Percentiles rank a stretch among this genome's conserved stretches.
Conservation (phyloP, 2,113 vertebrate species). For the Triplophysa siluroides region DNA sequence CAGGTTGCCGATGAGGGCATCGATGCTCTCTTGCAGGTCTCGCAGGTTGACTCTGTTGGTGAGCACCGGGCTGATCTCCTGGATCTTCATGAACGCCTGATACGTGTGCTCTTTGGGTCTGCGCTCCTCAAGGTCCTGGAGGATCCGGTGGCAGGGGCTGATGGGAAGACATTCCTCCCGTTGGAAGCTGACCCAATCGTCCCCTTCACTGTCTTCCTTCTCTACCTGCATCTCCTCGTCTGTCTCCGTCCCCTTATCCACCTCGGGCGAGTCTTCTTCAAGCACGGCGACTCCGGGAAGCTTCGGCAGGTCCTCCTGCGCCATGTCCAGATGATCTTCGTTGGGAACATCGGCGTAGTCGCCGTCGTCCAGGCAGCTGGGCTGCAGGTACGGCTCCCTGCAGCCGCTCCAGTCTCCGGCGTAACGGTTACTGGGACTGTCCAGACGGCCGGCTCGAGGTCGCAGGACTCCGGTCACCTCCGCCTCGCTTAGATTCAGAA, state of each 20-base stretch:
- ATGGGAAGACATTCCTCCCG: background rate
- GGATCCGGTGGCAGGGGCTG: conserved; percentile 60
- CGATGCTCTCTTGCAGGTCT: conserved; percentile 97
- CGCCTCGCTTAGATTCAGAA: conserved; percentile 79
- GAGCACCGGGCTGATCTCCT: conserved; percentile 80
- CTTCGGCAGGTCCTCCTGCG: conserved; percentile 47
- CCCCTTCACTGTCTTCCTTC: conserved; percentile 44
- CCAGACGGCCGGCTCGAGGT: conserved; percentile 81
- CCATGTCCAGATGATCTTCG: conserved; percentile 68
- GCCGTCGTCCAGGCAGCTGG: conserved; percentile 71
- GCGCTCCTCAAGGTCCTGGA: conserved; percentile 38
- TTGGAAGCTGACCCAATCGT: conserved; percentile 14
- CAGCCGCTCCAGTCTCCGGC: conserved; percentile 96
- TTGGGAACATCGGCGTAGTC: conserved; percentile 88
- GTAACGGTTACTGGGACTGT: conserved; percentile 97
- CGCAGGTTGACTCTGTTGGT: conserved; percentile 87
- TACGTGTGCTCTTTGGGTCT: conserved; percentile 76
- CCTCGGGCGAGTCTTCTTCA: conserved; percentile 59
- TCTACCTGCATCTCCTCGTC: conserved; percentile 48
- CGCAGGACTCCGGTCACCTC: conserved; percentile 82
- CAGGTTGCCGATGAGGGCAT: conserved; percentile 94
- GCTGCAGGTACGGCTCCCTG: conserved; percentile 83
- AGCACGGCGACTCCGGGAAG: conserved; percentile 43
- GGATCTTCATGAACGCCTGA: conserved; percentile 86
- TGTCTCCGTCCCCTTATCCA: conserved; percentile 54